These are phyloP conservation scores for Philonicus albiceps DNA, from an alignment of 2,888 invertebrate genomes.

Conservation along the genomic window DNA sequence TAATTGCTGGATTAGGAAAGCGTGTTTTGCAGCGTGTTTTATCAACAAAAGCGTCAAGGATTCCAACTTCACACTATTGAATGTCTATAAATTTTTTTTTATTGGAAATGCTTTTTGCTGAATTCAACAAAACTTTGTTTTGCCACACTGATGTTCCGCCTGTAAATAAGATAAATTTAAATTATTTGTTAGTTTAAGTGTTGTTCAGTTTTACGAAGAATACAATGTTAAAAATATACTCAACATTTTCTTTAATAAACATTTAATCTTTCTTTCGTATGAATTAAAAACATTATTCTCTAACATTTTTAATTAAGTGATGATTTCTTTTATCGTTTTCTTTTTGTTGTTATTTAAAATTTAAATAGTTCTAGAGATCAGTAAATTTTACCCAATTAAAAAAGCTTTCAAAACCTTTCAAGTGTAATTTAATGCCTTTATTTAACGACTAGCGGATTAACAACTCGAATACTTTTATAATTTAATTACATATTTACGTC, in stretches of 20 bases:
- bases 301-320: neutral
- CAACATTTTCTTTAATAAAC: neutral
- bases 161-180: neutral
- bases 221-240: neutral
- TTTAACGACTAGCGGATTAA: too few relatives aligned
- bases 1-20: neutral
- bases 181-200: neutral
- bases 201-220: neutral
- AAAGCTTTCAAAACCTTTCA: too few relatives aligned
- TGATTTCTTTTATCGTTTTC: too few relatives aligned
- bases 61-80: neutral
- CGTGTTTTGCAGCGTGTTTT: neutral
- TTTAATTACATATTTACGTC: too few relatives aligned
- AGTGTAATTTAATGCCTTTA: too few relatives aligned
- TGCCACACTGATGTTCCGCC: neutral
- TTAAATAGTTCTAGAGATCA: too few relatives aligned
- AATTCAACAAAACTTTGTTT: neutral
- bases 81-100: too few relatives aligned
- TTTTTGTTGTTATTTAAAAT: too few relatives aligned
- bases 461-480: too few relatives aligned
- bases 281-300: neutral
- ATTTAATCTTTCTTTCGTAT: neutral
- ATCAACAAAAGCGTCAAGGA: neutral
- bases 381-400: too few relatives aligned
- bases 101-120: neutral